Percentiles rank a stretch among this genome's conserved stretches.
phyloP scores from a whole-genome alignment of 2,113 vertebrate species.

The Gobius niger region DNA sequence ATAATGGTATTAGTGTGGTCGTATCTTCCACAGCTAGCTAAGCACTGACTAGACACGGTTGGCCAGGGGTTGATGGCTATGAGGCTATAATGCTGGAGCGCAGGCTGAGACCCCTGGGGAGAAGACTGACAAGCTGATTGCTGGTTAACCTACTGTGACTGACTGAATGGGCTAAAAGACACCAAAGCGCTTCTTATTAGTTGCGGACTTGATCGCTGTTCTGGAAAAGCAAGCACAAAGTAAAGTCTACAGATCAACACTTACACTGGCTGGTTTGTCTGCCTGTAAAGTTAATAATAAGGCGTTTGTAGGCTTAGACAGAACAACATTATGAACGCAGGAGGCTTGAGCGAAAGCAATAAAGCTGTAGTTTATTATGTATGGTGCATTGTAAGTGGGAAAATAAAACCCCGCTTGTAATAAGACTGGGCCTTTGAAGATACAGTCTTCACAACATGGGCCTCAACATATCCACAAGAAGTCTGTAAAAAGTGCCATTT shows the following conservation, averaged over 20 bases:
- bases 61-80: conserved; percentile 44
- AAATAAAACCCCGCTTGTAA: conserved; percentile 7
- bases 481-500: background rate
- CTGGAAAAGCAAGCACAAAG: conserved; percentile 9
- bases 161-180: conserved; percentile 32
- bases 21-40: conserved; percentile 46
- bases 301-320: background rate
- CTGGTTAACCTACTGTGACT: conserved; percentile 52
- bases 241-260: background rate
- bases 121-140: conserved; percentile 40
- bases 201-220: background rate
- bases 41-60: conserved; percentile 29
- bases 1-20: conserved; percentile 35
- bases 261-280: background rate
- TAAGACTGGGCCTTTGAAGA: background rate
- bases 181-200: conserved; percentile 10
- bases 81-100: conserved; percentile 37
- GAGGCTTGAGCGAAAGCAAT: conserved; percentile 36
- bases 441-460: background rate
- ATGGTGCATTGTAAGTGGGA: conserved; percentile 25
- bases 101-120: conserved; percentile 19
- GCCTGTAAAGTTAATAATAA: conserved; percentile 1
- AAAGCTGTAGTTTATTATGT: conserved; percentile 47
- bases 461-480: background rate
- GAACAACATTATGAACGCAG: conserved; percentile 1